Evolutionary conservation across 2,113 vertebrate species (phyloP).

Genomic region (Ahaetulla prasina): DNA sequence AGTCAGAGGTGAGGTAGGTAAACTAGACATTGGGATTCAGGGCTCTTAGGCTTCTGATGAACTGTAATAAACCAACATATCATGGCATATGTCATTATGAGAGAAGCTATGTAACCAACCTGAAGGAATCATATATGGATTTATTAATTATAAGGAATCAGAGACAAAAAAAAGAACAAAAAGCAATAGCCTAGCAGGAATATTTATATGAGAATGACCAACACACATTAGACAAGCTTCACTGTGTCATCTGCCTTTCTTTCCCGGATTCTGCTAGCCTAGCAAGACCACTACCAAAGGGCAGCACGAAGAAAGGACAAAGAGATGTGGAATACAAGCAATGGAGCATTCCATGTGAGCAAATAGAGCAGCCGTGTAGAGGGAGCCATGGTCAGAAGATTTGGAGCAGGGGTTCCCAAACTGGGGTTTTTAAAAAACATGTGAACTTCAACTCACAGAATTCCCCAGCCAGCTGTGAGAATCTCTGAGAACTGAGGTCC

Average conservation of each 20-base stretch:
- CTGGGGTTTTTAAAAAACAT: background rate
- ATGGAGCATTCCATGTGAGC: conserved; percentile 2
- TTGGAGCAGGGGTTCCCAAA: background rate
- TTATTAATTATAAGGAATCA: background rate
- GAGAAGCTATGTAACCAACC: background rate
- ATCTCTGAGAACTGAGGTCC: background rate
- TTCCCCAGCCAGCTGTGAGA: background rate
- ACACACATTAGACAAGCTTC: background rate
- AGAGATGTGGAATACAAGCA: background rate
- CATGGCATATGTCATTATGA: background rate
- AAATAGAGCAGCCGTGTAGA: conserved; percentile 52
- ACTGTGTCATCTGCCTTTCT: background rate
- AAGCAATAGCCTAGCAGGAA: background rate
- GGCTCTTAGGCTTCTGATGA: background rate
- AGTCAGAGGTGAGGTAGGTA: background rate
- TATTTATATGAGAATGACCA: background rate
- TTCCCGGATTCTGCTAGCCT: background rate
- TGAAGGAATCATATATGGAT: background rate
- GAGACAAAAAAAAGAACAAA: background rate
- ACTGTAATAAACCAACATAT: background rate
- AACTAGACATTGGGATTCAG: background rate
- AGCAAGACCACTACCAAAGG: background rate
- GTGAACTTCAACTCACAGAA: background rate
- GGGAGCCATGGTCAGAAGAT: conserved; percentile 41
- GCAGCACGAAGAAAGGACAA: background rate